Evolutionary conservation across 2,888 invertebrate genomes (phyloP).

Genomic region (Leptopilina syphax): DNA sequence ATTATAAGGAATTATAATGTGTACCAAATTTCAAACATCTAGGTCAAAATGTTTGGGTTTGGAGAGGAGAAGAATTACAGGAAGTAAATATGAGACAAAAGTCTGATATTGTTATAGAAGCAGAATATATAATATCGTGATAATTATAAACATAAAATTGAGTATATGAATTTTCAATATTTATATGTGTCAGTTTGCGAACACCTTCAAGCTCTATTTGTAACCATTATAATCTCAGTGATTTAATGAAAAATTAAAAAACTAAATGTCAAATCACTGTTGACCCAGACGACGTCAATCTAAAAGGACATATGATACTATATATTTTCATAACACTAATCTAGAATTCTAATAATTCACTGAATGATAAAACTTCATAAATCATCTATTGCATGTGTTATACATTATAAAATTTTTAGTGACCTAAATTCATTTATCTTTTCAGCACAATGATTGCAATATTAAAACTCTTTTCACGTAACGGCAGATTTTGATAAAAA

Average conservation of each 20-base stretch:
- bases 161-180: background rate
- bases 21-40: too few species aligned
- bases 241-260: slow-evolving; percentile 5
- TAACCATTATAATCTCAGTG: background rate
- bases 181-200: background rate
- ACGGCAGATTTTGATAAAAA: background rate
- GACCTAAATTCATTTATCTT: slow-evolving; percentile 28
- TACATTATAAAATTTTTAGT: slow-evolving; percentile 18
- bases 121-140: too few species aligned
- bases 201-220: slow-evolving; percentile 24
- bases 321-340: slow-evolving; percentile 23
- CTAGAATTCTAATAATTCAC: slow-evolving; percentile 1
- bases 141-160: background rate
- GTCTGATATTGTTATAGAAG: too few species aligned
- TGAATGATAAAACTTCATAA: background rate
- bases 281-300: slow-evolving; percentile 34
- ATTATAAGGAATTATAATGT: too few species aligned
- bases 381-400: slow-evolving; percentile 11
- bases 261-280: background rate
- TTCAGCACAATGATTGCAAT: slow-evolving; percentile 17
- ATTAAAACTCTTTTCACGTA: background rate
- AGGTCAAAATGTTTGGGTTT: too few species aligned
- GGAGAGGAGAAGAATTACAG: too few species aligned
- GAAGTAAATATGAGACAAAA: too few species aligned
- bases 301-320: background rate